Evolutionary conservation across 2,113 vertebrate species (phyloP).

Genomic region (Pygoscelis antarcticus): DNA sequence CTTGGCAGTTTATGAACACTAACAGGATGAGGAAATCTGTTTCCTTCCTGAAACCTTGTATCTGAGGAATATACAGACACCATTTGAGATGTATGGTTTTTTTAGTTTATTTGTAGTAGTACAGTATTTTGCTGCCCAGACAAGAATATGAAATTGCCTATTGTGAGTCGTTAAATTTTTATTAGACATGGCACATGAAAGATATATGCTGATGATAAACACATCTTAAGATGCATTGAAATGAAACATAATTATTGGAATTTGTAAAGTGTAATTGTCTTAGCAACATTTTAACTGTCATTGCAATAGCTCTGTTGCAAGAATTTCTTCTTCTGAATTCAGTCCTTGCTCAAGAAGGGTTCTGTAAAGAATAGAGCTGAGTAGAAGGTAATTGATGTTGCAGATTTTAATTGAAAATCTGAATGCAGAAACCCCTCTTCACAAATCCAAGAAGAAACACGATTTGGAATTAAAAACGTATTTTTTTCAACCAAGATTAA

Average conservation of each 20-base stretch:
- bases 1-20: conserved; percentile 41
- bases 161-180: background rate
- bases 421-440: background rate
- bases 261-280: background rate
- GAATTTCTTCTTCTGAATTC: background rate
- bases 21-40: conserved; percentile 79
- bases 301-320: background rate
- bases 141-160: conserved; percentile 1
- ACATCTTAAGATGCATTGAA: background rate
- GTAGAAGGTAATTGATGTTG: background rate
- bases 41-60: conserved; percentile 81
- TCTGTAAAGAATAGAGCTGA: background rate
- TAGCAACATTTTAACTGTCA: background rate
- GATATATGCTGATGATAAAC: background rate
- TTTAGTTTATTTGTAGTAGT: conserved; percentile 27
- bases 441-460: background rate
- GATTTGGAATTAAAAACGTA: background rate
- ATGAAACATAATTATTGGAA: background rate
- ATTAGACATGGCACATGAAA: background rate
- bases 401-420: background rate
- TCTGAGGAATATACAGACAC: conserved; percentile 62
- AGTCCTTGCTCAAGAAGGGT: background rate
- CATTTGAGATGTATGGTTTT: background rate
- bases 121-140: background rate
- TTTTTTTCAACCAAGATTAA: background rate